Evolutionary conservation across 2,113 vertebrate genomes (phyloP).

Genomic region (Antechinus stuartii): DNA sequence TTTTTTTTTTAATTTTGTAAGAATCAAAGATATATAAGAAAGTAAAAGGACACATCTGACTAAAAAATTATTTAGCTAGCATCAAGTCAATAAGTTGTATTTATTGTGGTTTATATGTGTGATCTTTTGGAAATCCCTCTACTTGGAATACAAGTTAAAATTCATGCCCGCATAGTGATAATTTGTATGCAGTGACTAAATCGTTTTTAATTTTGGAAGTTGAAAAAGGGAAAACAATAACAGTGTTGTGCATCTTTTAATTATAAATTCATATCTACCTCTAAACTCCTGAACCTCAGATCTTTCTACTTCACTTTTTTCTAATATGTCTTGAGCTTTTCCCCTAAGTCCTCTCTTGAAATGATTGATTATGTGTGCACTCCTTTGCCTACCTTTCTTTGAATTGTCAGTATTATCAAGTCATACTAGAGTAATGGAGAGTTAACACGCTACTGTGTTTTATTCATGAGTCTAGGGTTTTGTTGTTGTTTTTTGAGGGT

Average conservation of each 20-base stretch:
- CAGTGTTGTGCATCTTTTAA: neutral
- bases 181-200: neutral
- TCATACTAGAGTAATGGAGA: slow-evolving; percentile 78
- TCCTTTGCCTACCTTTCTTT: slow-evolving; percentile 81
- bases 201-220: slow-evolving; percentile 24
- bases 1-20: neutral
- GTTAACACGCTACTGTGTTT: slow-evolving; percentile 79
- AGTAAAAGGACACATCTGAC: neutral
- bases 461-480: slow-evolving; percentile 77
- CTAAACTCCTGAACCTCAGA: neutral
- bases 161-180: neutral
- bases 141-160: neutral
- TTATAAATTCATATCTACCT: neutral
- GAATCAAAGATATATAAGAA: slow-evolving; percentile 8
- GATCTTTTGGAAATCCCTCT: slow-evolving; percentile 17
- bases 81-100: slow-evolving; percentile 34
- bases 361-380: slow-evolving; percentile 79
- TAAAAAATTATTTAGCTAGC: neutral
- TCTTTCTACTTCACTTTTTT: slow-evolving; percentile 44
- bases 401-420: slow-evolving; percentile 78
- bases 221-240: neutral
- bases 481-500: slow-evolving; percentile 42
- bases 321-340: slow-evolving; percentile 67
- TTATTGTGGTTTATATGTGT: neutral
- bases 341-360: slow-evolving; percentile 76